phyloP scores from a whole-genome alignment of 2,113 vertebrate genomes.

The Lophura nycthemera region DNA sequence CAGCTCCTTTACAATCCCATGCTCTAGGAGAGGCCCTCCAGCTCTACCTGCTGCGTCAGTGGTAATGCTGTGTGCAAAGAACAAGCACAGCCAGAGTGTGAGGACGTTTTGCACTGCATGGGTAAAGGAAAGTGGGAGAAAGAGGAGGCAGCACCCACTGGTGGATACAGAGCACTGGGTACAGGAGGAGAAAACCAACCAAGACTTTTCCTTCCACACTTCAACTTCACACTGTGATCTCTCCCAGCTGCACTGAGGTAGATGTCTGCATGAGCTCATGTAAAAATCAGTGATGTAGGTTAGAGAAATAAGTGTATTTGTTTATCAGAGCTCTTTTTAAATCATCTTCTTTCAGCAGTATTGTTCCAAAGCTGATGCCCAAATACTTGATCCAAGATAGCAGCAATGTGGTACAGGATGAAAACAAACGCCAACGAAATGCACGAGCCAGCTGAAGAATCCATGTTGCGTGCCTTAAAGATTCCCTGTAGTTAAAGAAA shows the following conservation, averaged over 20 bases:
- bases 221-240: fast-evolving
- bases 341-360: not conserved
- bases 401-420: not conserved
- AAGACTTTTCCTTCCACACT: not conserved
- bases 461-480: fast-evolving
- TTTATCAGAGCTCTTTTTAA: not conserved
- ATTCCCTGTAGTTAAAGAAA: not conserved
- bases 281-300: not conserved
- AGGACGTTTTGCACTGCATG: not conserved
- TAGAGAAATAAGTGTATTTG: not conserved
- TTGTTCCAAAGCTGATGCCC: not conserved
- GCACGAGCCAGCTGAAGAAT: not conserved
- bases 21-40: not conserved
- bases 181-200: fast-evolving
- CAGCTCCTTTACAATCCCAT: not conserved
- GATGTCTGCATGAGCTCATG: not conserved
- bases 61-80: fast-evolving
- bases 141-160: not conserved
- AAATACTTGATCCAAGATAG: not conserved
- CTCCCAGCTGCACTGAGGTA: fast-evolving
- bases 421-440: not conserved
- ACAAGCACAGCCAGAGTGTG: not conserved
- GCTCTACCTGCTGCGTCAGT: not conserved
- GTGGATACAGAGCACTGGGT: not conserved
- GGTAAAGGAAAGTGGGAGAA: not conserved